Conservation (phyloP, 2,888 invertebrate species). For the Hydraecia micacea region DNA sequence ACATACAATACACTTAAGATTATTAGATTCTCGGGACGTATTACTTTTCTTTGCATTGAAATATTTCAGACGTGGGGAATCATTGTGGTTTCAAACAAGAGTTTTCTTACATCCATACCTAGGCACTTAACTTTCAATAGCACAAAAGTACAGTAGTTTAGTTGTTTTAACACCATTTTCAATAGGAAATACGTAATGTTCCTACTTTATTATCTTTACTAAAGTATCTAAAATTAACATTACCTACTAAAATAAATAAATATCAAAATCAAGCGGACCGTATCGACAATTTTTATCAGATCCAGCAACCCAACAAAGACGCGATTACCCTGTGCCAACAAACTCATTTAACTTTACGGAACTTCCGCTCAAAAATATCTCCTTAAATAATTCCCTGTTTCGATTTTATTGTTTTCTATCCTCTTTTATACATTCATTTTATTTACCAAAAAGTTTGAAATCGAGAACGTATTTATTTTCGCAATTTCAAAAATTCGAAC, state of each 20-base stretch:
- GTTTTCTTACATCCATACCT: slow-evolving; percentile 19
- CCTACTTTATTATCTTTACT: slow-evolving; percentile 23
- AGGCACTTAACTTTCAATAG: slow-evolving; percentile 5
- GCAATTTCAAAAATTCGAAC: slow-evolving; percentile 2
- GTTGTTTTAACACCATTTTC: slow-evolving; percentile 1
- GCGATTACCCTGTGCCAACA: slow-evolving; percentile 84
- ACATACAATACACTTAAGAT: slow-evolving; percentile 83
- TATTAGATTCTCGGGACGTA: slow-evolving; percentile 76
- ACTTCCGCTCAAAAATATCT: slow-evolving; percentile 83
- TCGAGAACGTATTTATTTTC: slow-evolving; percentile 16
- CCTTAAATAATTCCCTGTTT: slow-evolving; percentile 83
- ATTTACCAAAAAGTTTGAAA: slow-evolving; percentile 76
- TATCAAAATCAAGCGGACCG: slow-evolving; percentile 69
- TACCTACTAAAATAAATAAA: slow-evolving; percentile 62
- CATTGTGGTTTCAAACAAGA: slow-evolving; percentile 13
- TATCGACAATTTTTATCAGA: slow-evolving; percentile 84
- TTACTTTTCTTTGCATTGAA: slow-evolving; percentile 56
- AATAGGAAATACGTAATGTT: slow-evolving; percentile 16
- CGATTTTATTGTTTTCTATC: slow-evolving; percentile 86
- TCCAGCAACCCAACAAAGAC: slow-evolving; percentile 83
- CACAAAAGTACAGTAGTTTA: neutral
- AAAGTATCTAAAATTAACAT: slow-evolving; percentile 49
- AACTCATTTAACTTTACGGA: slow-evolving; percentile 89
- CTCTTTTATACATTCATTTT: slow-evolving; percentile 85
- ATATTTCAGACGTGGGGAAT: slow-evolving; percentile 38